Conservation (phyloP, 1,140 invertebrate species). For the Lucilia cuprina region DNA sequence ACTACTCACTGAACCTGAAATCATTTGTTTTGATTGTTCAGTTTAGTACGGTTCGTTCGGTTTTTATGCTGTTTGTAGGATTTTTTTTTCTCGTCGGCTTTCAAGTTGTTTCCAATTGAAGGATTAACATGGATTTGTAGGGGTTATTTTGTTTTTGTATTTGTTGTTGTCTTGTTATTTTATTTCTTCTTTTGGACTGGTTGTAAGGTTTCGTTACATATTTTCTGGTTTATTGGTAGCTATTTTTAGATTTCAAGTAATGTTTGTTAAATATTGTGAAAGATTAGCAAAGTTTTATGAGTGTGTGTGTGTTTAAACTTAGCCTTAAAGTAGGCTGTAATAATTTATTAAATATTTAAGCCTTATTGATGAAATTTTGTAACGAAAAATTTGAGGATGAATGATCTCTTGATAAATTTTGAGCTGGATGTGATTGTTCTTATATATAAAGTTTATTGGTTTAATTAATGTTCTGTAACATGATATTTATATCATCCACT, state of each 20-base stretch:
- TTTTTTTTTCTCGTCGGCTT: neutral
- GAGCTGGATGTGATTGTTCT: too few relatives aligned
- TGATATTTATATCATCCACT: too few relatives aligned
- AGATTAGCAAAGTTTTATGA: too few relatives aligned
- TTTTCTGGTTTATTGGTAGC: neutral
- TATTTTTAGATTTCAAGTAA: neutral
- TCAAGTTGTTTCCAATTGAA: neutral
- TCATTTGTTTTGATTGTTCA: slow-evolving; percentile 23
- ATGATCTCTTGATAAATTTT: too few relatives aligned
- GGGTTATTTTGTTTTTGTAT: neutral
- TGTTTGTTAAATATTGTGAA: neutral
- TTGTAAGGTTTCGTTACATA: neutral
- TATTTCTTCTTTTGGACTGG: neutral
- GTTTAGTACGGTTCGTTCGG: neutral
- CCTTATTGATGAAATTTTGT: too few relatives aligned
- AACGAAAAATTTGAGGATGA: too few relatives aligned
- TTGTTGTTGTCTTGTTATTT: neutral
- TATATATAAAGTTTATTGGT: too few relatives aligned
- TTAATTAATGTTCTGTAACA: too few relatives aligned
- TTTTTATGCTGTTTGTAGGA: too few relatives aligned
- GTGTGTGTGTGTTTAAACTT: neutral
- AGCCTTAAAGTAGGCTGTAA: neutral
- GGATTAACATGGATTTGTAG: slow-evolving; percentile 12
- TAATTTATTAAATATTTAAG: too few relatives aligned
- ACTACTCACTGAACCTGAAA: slow-evolving; percentile 25